phyloP scores from a whole-genome alignment of 1,140 invertebrate species.

The Caenorhabditis tropicalis region DNA sequence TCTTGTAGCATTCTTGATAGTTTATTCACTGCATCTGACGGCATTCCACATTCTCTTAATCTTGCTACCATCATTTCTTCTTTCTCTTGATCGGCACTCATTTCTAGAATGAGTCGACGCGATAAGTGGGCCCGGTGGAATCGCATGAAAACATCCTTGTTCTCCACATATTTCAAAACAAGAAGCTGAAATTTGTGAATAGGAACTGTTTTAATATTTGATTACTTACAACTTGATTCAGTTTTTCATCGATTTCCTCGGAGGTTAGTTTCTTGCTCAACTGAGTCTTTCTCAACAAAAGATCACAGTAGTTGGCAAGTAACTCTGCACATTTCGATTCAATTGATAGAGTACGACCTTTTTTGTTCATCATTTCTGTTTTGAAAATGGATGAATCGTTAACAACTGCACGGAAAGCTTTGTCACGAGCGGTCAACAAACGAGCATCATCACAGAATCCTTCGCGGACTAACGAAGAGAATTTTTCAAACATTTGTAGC shows the following conservation, averaged over 20 bases:
- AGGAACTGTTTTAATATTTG: neutral
- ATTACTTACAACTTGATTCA: slow-evolving; percentile 84
- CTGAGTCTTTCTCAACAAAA: slow-evolving; percentile 93
- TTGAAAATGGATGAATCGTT: slow-evolving; percentile 97
- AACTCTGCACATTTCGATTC: slow-evolving; percentile 98
- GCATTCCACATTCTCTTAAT: slow-evolving; percentile 84
- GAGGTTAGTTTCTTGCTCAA: slow-evolving; percentile 93
- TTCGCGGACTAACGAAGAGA: slow-evolving; percentile 88
- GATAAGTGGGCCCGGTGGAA: slow-evolving; percentile 92
- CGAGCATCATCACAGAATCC: slow-evolving; percentile 95
- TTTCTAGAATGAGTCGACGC: slow-evolving; percentile 89
- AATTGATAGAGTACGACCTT: slow-evolving; percentile 70
- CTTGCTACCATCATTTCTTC: slow-evolving; percentile 95
- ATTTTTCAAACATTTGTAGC: slow-evolving; percentile 88
- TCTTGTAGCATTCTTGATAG: slow-evolving; percentile 90
- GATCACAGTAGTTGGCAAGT: slow-evolving; percentile 99
- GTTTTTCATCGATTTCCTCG: slow-evolving; percentile 92
- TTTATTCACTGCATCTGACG: slow-evolving; percentile 98
- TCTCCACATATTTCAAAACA: slow-evolving; percentile 97
- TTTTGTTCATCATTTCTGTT: slow-evolving; percentile 78
- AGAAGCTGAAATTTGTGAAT: slow-evolving; percentile 77
- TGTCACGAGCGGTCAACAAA: slow-evolving; percentile 95
- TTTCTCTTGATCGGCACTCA: slow-evolving; percentile 96
- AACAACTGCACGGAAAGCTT: slow-evolving; percentile 81
- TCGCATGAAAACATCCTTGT: slow-evolving; percentile 99